Evolutionary conservation across 2,888 invertebrate genomes (phyloP), one percentile per base, ranked within the genome.

Genomic region (Stramonita haemastoma): DNA sequence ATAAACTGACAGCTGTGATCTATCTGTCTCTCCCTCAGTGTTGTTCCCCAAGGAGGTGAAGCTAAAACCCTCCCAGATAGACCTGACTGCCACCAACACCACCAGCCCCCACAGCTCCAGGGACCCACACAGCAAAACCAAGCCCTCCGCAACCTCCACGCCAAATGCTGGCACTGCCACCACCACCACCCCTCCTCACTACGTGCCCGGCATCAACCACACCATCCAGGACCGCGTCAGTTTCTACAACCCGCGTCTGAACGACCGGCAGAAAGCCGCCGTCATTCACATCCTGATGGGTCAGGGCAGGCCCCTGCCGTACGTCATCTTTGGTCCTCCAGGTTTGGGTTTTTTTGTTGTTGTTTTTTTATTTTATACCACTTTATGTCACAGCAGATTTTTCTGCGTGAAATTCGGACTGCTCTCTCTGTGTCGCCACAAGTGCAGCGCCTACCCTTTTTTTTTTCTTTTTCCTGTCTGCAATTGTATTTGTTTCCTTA

Each of bases 321-420:
- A 98, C 93, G 96, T 98, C 5, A 97, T 98, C 92, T 98, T 97
- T 96, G 98, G 98, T 0, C 98, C 98, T n/a, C 98, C 98, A 4
- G 98, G 95, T 95, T 91, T n/a, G 60, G 11, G n/a, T n/a, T n/a
- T n/a, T 60, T 60, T 60, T 60, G 17, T 60, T 11, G 60, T 60
- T 15, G 13, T 60, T 60, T 19, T 60, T 60, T 60, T 60, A 15
- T 60, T 60, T 60, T 60, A 11, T 60, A 15, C 60, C 11, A 15
- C 19, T 60, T 19, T 60, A 15, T 15, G 60, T 60, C 19, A 60
- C 60, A 60, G n/a, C n/a, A n/a, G n/a, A n/a, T n/a, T n/a, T n/a
- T n/a, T n/a, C n/a, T n/a, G n/a, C n/a, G n/a, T n/a, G n/a, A n/a
- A n/a, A n/a, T n/a, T n/a, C n/a, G n/a, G n/a, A n/a, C n/a, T n/a